A percentile compares a stretch with the other conserved stretches of the same genome.
phyloP scores from a whole-genome alignment of 2,797 vertebrate species.

The Sebastes iracundus region DNA sequence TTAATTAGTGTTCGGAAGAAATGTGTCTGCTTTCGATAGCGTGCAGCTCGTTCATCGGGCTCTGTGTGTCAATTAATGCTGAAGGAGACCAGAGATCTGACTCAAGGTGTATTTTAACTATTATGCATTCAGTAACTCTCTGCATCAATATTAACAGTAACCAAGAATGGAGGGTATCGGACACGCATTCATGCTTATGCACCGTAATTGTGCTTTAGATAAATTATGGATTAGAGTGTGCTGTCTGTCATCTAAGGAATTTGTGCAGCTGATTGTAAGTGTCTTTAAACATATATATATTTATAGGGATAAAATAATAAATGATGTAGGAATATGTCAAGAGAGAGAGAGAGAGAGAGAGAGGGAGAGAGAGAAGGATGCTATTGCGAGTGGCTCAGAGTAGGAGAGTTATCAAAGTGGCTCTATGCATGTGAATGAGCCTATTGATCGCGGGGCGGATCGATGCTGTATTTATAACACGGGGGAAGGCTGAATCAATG shows the following conservation, averaged over 20 bases:
- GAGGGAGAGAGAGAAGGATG: constrained; percentile 57
- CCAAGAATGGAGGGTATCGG: constrained; percentile 13
- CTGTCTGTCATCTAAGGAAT: constrained; percentile 45
- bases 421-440: constrained; percentile 93
- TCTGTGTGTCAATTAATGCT: background rate
- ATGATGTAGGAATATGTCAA: constrained; percentile 55
- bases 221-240: constrained; percentile 49
- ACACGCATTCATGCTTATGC: constrained; percentile 20
- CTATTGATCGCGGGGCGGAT: constrained; percentile 84
- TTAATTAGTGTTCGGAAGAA: constrained; percentile 6
- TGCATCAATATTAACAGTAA: constrained; percentile 41
- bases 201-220: constrained; percentile 39
- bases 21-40: background rate
- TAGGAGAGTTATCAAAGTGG: constrained; percentile 88
- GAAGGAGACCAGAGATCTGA: background rate
- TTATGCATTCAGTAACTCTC: constrained; percentile 4
- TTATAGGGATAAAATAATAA: constrained; percentile 56
- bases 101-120: constrained; percentile 11
- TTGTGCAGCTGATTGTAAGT: constrained; percentile 53
- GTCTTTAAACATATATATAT: constrained; percentile 51
- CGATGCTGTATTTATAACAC: constrained; percentile 89
- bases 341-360: background rate
- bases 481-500: constrained; percentile 82
- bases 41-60: background rate
- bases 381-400: constrained; percentile 86